Percentiles rank a stretch among this genome's conserved stretches.
Conservation (phyloP, 2,888 invertebrate genomes). For the Drosophila macrospina region DNA sequence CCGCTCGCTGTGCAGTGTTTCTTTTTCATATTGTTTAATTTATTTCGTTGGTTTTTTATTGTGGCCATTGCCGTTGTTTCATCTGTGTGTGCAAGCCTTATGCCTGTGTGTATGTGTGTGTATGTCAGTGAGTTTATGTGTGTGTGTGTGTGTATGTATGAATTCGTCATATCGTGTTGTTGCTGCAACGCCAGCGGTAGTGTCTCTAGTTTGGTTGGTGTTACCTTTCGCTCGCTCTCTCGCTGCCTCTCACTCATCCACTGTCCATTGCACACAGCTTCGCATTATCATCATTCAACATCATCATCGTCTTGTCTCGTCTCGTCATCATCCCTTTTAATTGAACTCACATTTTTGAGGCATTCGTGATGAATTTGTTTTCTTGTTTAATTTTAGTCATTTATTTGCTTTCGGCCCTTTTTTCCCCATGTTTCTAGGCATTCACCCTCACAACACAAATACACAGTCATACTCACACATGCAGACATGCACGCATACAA, state of each 20-base stretch:
- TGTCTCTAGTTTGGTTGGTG: slow-evolving; percentile 16
- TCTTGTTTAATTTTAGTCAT: slow-evolving; percentile 75
- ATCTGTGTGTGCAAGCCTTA: slow-evolving; percentile 22
- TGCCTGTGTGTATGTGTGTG: neutral
- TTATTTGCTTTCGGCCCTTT: slow-evolving; percentile 61
- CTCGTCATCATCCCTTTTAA: slow-evolving; percentile 48
- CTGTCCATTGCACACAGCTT: slow-evolving; percentile 44
- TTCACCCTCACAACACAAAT: slow-evolving; percentile 51
- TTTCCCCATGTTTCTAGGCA: slow-evolving; percentile 34
- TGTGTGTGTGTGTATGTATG: slow-evolving; percentile 22
- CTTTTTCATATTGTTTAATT: slow-evolving; percentile 80
- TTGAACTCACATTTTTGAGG: slow-evolving; percentile 62
- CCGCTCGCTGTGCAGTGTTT: slow-evolving; percentile 66
- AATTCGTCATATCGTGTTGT: slow-evolving; percentile 55
- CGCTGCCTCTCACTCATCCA: slow-evolving; percentile 16
- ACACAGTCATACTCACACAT: slow-evolving; percentile 21
- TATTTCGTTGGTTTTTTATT: slow-evolving; percentile 79
- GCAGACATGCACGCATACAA: neutral
- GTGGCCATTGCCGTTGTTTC: slow-evolving; percentile 54
- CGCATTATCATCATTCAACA: slow-evolving; percentile 33
- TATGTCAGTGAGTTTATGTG: neutral
- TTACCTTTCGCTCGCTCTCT: slow-evolving; percentile 32
- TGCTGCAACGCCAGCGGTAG: neutral
- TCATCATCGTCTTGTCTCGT: slow-evolving; percentile 13
- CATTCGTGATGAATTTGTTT: slow-evolving; percentile 72